Evolutionary conservation across 1,140 invertebrate species (phyloP), one percentile per base, ranked within the genome.

Genomic region (Brachionus rotundiformis): DNA sequence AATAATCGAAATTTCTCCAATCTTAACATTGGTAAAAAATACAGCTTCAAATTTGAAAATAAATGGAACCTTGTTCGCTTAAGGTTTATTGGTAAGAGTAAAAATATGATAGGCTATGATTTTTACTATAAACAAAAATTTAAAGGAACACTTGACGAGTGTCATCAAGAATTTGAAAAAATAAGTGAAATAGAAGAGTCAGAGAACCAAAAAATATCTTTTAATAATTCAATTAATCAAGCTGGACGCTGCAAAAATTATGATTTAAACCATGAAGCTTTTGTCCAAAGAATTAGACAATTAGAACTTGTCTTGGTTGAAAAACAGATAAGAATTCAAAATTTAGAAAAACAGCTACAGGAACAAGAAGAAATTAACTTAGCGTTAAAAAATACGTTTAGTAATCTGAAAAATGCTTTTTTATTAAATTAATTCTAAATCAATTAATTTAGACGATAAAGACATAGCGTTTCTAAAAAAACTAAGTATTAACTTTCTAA

Each of bases 1-100:
- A 68, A 68, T 36, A 33, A 68, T 36, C 29, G 63, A 39, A 68
- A 68, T 36, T 33, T 33, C 36, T 0, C 13, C 1, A 68, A 33
- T 36, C n/a, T 68, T 16, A 68, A 68, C 16, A 68, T 68, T 0
- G 63, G 63, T 3, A 68, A 68, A 68, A 68, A 68, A 31, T 68
- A 68, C 8, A 36, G 63, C 29, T 68, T 68, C 36, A 68, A 68
- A 68, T 68, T 68, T 36, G 33, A 68, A 19, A 68, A 68, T 36
- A 68, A 68, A 68, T 68, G 63, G 63, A 68, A 68, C 19, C 19
- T 68, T 36, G 63, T 68, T 10, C 31, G 63, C 6, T n/a, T 68
- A 33, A 68, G 36, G 36, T 68, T 36, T 68, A 68, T 68, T 19
- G 63, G 63, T 68, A 68, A 13, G 1, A 13, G 5, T n/a, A n/a